Percentiles rank a stretch among this genome's conserved stretches.
Conservation (phyloP, 2,797 vertebrate genomes). For the Cheirogaleus major region DNA sequence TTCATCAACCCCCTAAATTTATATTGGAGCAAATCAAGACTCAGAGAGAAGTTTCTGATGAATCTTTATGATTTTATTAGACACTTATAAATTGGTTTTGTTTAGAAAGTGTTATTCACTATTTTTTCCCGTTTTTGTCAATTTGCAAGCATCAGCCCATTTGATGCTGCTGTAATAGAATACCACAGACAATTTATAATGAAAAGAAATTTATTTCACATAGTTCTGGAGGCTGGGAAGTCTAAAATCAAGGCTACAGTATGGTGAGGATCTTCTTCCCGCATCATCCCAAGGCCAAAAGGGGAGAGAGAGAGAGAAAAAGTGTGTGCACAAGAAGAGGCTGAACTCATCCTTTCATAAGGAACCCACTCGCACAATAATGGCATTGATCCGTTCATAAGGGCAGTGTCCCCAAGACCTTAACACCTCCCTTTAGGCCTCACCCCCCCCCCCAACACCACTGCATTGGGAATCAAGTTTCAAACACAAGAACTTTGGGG, state of each 20-base stretch:
- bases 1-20: neutral
- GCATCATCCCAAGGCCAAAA: neutral
- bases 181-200: neutral
- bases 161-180: neutral
- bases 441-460: neutral
- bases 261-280: neutral
- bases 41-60: neutral
- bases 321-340: neutral
- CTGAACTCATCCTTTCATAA: neutral
- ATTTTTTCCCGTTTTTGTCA: neutral
- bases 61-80: constrained; percentile 2
- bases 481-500: neutral
- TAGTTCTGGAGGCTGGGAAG: neutral
- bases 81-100: neutral
- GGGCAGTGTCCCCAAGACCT: neutral
- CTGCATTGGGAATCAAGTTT: neutral
- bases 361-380: neutral
- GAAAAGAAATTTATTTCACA: neutral
- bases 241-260: neutral
- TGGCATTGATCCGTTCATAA: neutral
- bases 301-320: neutral
- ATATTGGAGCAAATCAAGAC: neutral
- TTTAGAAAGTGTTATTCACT: neutral
- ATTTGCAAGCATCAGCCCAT: neutral
- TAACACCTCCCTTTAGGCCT: neutral